Percentiles rank a stretch among this genome's conserved stretches.
Evolutionary conservation across 2,113 vertebrate genomes (phyloP).

Genomic region (Dolichotis patagonum): DNA sequence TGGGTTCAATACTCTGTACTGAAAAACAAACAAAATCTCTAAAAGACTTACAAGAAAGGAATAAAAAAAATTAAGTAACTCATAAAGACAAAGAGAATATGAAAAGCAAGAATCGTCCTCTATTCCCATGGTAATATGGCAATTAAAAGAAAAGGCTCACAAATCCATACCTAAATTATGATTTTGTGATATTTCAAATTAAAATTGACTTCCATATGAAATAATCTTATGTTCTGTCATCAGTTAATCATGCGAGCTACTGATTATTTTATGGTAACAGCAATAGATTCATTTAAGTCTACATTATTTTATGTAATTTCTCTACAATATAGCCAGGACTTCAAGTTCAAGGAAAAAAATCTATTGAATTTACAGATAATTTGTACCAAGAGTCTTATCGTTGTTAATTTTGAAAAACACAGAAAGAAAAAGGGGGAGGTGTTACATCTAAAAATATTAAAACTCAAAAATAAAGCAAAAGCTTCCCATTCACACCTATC

Average conservation of each 20-base stretch:
- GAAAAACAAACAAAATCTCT: background rate
- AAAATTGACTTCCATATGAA: conserved; percentile 49
- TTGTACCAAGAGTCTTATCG: background rate
- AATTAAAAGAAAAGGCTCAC: conserved; percentile 22
- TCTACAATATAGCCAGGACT: conserved; percentile 11
- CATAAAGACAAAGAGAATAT: background rate
- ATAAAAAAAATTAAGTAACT: conserved; percentile 28
- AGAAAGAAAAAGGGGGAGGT: background rate
- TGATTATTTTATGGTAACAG: conserved; percentile 43
- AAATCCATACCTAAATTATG: conserved; percentile 11
- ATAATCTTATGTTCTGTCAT: background rate
- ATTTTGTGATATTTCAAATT: conserved; percentile 36
- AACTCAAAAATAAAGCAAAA: conserved; percentile 69
- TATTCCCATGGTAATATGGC: background rate
- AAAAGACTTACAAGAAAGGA: background rate
- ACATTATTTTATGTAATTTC: conserved; percentile 41
- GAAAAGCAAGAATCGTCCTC: background rate
- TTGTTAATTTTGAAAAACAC: conserved; percentile 53
- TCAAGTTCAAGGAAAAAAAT: conserved; percentile 65
- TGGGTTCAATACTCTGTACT: background rate
- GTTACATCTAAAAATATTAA: conserved; percentile 54
- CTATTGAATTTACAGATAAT: conserved; percentile 30
- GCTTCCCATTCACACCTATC: conserved; percentile 10
- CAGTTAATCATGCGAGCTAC: conserved; percentile 40
- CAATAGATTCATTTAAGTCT: background rate